Percentiles rank a stretch among this genome's conserved stretches.
These are phyloP conservation scores for Sinella curviseta DNA, from an alignment of 1,140 invertebrate species.

Conservation along the genomic window DNA sequence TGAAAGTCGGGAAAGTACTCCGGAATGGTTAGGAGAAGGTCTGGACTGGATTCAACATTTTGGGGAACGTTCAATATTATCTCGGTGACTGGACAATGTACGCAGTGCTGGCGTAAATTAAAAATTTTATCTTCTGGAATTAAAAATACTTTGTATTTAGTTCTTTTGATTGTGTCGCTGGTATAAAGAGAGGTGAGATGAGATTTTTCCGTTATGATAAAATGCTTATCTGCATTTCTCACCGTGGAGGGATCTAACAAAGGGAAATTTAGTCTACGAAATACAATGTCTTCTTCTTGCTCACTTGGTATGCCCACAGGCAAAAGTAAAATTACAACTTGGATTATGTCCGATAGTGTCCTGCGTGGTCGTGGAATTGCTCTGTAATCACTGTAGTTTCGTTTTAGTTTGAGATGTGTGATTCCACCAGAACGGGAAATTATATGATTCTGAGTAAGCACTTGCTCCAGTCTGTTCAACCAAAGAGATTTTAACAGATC, in stretches of 20 bases:
- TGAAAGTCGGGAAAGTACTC: constrained; percentile 16
- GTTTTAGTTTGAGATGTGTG: neutral
- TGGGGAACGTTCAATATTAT: no score
- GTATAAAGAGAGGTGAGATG: neutral
- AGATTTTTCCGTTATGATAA: neutral
- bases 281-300: neutral
- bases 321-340: neutral
- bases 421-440: neutral
- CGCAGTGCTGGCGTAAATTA: neutral
- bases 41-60: no score
- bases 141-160: neutral
- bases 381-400: neutral
- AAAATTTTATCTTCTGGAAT: neutral
- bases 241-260: neutral
- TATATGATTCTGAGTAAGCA: neutral
- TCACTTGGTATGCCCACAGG: neutral
- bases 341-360: neutral
- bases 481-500: neutral
- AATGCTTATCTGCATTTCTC: neutral
- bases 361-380: neutral
- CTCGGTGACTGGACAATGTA: neutral
- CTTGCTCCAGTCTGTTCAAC: neutral
- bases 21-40: no score
- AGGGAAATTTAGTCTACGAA: neutral
- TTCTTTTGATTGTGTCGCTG: neutral